These are phyloP conservation scores for Thaleichthys pacificus DNA, from an alignment of 2,797 vertebrate species.

Conservation along the genomic window DNA sequence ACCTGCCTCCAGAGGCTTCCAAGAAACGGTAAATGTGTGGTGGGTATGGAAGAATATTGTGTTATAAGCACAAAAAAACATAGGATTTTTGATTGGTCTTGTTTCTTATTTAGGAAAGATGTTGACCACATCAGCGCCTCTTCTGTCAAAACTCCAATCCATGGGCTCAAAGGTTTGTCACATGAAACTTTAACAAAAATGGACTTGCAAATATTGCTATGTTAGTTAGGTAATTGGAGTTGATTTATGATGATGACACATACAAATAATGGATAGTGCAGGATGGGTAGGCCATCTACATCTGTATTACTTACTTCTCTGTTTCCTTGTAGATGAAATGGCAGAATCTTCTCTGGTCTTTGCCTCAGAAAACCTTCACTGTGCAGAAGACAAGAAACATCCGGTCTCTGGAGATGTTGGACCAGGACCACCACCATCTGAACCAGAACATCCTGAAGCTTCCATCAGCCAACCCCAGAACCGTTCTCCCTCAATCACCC, in stretches of 20 bases:
- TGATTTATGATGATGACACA: background rate
- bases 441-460: background rate
- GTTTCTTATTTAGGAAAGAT: constrained; percentile 13
- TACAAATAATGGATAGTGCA: background rate
- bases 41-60: background rate
- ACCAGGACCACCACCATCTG: background rate
- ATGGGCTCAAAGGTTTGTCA: constrained; percentile 19
- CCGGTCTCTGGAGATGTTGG: constrained; percentile 7
- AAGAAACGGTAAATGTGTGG: constrained; percentile 21
- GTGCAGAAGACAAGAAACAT: constrained; percentile 27
- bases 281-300: background rate
- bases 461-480: background rate
- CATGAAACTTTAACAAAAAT: background rate
- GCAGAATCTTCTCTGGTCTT: background rate
- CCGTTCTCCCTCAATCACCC: background rate
- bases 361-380: constrained; percentile 18
- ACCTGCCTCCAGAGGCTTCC: background rate
- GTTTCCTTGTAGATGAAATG: constrained; percentile 8
- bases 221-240: background rate
- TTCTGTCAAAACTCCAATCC: constrained; percentile 1
- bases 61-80: background rate
- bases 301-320: background rate
- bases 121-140: background rate
- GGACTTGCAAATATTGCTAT: background rate
- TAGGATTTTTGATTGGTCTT: background rate